Percentiles rank a stretch among this genome's conserved stretches.
phyloP scores from a whole-genome alignment of 2,113 vertebrate species.

The Crotalus tigris region DNA sequence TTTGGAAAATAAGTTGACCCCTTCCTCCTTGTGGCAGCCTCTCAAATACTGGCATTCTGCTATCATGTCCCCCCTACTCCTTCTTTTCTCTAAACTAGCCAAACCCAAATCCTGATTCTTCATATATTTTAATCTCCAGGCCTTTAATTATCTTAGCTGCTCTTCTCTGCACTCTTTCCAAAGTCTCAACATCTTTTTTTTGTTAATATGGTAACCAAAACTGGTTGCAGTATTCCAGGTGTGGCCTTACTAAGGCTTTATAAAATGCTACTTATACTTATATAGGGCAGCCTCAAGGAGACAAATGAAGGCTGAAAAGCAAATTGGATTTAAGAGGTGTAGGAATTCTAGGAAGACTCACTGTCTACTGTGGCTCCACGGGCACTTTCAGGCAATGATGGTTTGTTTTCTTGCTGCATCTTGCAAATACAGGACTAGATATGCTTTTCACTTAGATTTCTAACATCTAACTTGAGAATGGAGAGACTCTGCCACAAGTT shows the following conservation, averaged over 20 bases:
- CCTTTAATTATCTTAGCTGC: not conserved
- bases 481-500: not conserved
- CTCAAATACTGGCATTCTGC: not conserved
- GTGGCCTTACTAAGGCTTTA: not conserved
- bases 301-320: not conserved
- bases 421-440: not conserved
- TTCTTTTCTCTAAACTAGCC: not conserved
- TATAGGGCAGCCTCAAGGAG: not conserved
- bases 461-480: not conserved
- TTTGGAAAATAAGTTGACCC: not conserved
- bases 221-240: not conserved
- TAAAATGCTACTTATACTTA: not conserved
- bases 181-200: not conserved
- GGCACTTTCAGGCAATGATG: not conserved
- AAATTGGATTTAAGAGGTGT: not conserved
- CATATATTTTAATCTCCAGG: not conserved
- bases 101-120: not conserved
- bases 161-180: not conserved
- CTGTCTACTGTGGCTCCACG: not conserved
- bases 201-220: not conserved
- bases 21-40: not conserved
- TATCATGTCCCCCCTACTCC: not conserved
- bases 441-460: not conserved
- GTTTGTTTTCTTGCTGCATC: not conserved
- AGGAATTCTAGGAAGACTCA: not conserved